phyloP scores from a whole-genome alignment of 2,797 vertebrate species.

The Schizopygopsis malacanthus region DNA sequence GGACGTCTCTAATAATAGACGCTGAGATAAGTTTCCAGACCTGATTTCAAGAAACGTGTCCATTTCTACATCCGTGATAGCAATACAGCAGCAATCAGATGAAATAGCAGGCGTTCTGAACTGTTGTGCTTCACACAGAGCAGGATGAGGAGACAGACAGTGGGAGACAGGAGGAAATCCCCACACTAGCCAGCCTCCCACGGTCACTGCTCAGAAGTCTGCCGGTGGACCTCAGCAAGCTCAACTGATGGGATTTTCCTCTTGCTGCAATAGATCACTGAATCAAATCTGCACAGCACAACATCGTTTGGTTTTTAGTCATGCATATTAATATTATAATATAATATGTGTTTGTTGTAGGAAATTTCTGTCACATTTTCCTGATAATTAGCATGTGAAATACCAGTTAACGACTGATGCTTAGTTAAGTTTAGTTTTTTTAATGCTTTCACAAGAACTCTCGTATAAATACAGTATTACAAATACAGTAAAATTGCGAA shows the following conservation, averaged over 20 bases:
- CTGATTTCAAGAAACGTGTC: conserved; percentile 23
- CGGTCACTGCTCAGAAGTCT: conserved; percentile 63
- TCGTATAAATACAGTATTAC: neutral
- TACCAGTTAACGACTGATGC: neutral
- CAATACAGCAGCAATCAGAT: conserved; percentile 1
- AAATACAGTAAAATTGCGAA: neutral
- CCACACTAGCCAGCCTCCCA: conserved; percentile 61
- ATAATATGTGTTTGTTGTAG: neutral
- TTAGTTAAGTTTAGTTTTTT: neutral
- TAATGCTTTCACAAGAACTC: neutral
- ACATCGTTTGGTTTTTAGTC: neutral
- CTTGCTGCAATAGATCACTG: conserved; percentile 47
- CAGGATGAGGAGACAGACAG: conserved; percentile 43
- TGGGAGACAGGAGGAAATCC: conserved; percentile 68
- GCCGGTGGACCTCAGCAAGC: conserved; percentile 59
- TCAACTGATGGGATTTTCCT: conserved; percentile 61
- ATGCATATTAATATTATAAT: neutral
- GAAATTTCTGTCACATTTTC: neutral
- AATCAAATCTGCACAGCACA: conserved; percentile 28
- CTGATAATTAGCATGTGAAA: neutral
- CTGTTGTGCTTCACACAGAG: neutral
- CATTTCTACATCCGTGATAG: neutral
- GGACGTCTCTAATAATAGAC: neutral
- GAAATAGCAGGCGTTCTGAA: neutral
- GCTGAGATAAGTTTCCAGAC: neutral